These are phyloP conservation scores for Aegithalos caudatus DNA, from an alignment of 2,113 vertebrate genomes.

Conservation along the genomic window DNA sequence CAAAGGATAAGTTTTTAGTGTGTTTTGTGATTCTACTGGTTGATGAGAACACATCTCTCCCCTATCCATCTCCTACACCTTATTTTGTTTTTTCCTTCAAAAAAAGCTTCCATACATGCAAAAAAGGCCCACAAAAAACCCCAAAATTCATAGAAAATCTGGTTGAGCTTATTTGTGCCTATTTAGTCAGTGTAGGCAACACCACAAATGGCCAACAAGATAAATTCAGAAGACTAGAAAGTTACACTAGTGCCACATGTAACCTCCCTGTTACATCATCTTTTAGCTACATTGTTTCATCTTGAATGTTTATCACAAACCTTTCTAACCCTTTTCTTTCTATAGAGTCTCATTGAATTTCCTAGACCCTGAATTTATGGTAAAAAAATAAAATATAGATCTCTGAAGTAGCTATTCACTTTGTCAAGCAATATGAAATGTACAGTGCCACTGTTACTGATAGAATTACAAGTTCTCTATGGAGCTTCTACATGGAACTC, in stretches of 20 bases:
- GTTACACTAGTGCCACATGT: background rate
- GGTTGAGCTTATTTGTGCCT: background rate
- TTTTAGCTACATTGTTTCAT: background rate
- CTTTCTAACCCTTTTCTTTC: background rate
- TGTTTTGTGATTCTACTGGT: background rate
- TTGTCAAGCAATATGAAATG: background rate
- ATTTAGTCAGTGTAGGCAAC: background rate
- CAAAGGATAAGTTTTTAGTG: background rate
- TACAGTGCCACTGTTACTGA: background rate
- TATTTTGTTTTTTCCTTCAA: background rate
- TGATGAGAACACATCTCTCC: background rate
- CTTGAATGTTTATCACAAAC: background rate
- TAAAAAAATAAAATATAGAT: background rate
- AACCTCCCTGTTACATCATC: rapidly evolving
- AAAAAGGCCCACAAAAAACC: rapidly evolving
- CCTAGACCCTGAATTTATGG: background rate
- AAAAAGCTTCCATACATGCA: rapidly evolving
- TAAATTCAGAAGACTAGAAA: background rate
- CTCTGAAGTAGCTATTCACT: background rate
- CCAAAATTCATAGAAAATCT: background rate
- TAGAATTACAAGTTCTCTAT: background rate
- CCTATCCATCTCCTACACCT: rapidly evolving
- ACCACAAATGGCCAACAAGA: rapidly evolving
- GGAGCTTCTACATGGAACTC: background rate
- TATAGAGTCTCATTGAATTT: background rate